These are phyloP conservation scores for Seira sanloemensis DNA, from an alignment of 2,888 invertebrate species.

Conservation along the genomic window DNA sequence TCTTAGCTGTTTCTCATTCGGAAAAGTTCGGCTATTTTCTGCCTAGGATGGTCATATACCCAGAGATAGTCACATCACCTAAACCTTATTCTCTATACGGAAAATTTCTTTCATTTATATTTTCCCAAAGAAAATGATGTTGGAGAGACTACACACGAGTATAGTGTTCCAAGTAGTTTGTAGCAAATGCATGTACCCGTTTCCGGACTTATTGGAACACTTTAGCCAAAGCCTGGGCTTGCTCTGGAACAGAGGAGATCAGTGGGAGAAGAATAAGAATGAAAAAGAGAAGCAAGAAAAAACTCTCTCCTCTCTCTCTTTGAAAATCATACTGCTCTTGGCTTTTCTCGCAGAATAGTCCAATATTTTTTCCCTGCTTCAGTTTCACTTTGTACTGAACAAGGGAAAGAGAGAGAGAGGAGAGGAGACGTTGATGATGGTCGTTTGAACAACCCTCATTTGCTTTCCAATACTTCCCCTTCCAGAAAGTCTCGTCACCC, in stretches of 20 bases:
- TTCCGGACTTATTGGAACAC: slow-evolving; percentile 39
- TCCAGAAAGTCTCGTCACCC: slow-evolving; percentile 14
- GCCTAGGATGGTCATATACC: not conserved
- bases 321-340: not conserved
- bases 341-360: not conserved
- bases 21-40: slow-evolving; percentile 9
- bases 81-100: not conserved
- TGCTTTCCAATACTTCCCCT: not conserved
- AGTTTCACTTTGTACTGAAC: slow-evolving; percentile 6
- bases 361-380: no score
- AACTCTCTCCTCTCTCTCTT: not conserved
- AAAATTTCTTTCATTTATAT: not conserved
- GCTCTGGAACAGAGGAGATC: slow-evolving; percentile 16
- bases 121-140: no score
- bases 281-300: slow-evolving; percentile 23
- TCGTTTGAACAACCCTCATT: slow-evolving; percentile 4
- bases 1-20: slow-evolving; percentile 1
- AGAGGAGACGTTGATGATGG: not conserved
- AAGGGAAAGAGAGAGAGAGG: not conserved
- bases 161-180: not conserved
- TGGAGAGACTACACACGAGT: no score
- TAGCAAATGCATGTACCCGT: slow-evolving; percentile 36
- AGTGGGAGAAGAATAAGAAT: slow-evolving; percentile 17
- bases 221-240: slow-evolving; percentile 9
- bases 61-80: not conserved